phyloP scores from a whole-genome alignment of 2,113 vertebrate species.

The Astatotilapia flaviijosephi region DNA sequence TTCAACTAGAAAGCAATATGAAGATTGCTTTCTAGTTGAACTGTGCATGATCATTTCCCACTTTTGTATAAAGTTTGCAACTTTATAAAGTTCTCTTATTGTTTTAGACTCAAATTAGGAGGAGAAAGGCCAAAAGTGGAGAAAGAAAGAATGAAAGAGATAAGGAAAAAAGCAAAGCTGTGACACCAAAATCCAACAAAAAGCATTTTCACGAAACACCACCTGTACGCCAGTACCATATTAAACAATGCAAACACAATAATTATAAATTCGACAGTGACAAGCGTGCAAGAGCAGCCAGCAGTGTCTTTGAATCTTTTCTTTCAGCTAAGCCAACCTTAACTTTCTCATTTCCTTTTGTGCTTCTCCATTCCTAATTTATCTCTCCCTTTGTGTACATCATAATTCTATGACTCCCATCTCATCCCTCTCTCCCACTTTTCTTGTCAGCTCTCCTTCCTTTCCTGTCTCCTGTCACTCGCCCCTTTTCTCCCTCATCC shows the following conservation, averaged over 20 bases:
- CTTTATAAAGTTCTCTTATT: neutral
- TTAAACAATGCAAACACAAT: neutral
- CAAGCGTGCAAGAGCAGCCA: neutral
- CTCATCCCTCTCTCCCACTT: conserved; percentile 3
- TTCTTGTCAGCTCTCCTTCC: conserved; percentile 23
- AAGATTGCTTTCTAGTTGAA: neutral
- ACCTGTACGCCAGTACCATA: neutral
- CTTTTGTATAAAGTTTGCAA: neutral
- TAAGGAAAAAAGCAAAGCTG: neutral
- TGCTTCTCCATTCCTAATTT: neutral
- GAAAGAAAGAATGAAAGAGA: neutral
- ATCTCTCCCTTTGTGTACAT: conserved; percentile 9
- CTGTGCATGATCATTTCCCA: neutral
- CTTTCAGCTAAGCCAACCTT: neutral
- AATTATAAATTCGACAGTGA: neutral
- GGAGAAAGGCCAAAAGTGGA: conserved; percentile 2
- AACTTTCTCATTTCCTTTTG: conserved; percentile 22
- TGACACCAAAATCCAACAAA: neutral
- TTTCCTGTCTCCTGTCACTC: conserved; percentile 41
- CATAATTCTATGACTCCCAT: neutral
- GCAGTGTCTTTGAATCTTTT: neutral
- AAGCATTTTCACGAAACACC: neutral
- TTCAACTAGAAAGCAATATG: neutral
- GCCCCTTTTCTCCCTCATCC: conserved; percentile 30
- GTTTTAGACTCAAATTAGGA: neutral